A percentile compares a stretch with the other conserved stretches of the same genome.
These are phyloP conservation scores for Phylloscopus whistleri DNA, from an alignment of 2,113 vertebrate species.

Conservation along the genomic window DNA sequence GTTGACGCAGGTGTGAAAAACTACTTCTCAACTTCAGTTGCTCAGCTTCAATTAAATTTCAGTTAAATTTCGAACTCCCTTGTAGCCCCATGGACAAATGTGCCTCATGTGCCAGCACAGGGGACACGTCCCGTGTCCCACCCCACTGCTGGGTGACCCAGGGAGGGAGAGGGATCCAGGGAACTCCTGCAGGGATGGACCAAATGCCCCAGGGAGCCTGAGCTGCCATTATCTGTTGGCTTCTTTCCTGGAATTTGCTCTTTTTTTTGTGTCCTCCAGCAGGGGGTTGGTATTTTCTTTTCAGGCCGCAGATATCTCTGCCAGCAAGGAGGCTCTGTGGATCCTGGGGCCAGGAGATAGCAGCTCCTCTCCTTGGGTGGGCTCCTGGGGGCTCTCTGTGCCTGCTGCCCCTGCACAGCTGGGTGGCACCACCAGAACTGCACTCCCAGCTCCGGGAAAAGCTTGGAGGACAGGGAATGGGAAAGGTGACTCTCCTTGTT, in stretches of 20 bases:
- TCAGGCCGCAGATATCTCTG: background rate
- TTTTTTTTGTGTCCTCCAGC: background rate
- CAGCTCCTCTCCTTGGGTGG: rapidly evolving
- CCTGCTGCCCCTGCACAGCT: background rate
- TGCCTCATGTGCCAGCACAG: background rate
- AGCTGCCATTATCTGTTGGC: background rate
- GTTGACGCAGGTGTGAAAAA: background rate
- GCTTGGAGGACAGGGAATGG: rapidly evolving
- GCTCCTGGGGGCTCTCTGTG: background rate
- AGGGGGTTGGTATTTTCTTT: background rate
- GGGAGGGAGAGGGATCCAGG: no score
- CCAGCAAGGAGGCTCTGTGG: background rate
- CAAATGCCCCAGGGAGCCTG: rapidly evolving
- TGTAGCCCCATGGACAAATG: rapidly evolving
- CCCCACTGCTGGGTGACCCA: no score
- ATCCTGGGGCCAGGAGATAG: rapidly evolving
- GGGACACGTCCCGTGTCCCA: rapidly evolving
- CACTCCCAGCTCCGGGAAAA: background rate
- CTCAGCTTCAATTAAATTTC: background rate
- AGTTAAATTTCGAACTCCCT: background rate
- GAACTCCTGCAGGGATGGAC: background rate
- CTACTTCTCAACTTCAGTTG: background rate
- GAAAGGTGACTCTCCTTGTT: background rate
- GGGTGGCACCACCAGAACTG: rapidly evolving
- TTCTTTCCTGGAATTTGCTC: background rate